Evolutionary conservation across 2,797 vertebrate genomes (phyloP), one percentile per base, ranked within the genome.

Genomic region (Morus bassanus): DNA sequence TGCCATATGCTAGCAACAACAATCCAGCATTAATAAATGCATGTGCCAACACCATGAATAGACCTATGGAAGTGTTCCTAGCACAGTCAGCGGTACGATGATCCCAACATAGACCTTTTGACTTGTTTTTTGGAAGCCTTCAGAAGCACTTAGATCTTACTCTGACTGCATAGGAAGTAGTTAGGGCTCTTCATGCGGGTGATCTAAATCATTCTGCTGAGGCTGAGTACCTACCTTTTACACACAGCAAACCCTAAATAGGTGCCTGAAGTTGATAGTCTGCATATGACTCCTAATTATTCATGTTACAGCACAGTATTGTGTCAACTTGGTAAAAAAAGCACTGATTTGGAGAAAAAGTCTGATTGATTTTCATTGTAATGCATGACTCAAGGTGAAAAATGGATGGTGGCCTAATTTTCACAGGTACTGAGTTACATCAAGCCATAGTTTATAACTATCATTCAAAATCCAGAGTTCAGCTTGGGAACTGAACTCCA

Each of bases 51-150:
- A 90, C 16, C 54, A 59, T 13, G 13, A 69, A 69, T 46, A 74
- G 59, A n/a, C 33, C 51, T 43, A 0, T 35, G 64, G 82, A 85
- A 65, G 60, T 28, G 17, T 28, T 79, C 39, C 63, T 72, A 85
- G 68, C 30, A 11, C 7, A 50, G 54, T 33, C 30, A 89, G 9
- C 0, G 0, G 23, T 30, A 28, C 0, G 0, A 28, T 61, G 48
- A 81, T 82, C 17, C 31, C 18, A 85, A 8, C 16, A 39, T 0
- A 79, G 82, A 73, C 30, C 48, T 30, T 91, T 57, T 61, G 43
- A 46, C 35, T 63, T 15, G 3, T 25, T 41, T 69, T 60, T 87
- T 84, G 30, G n/a, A 89, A 83, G 39, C 28, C 45, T 45, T 77
- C 9, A 31, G 39, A 74, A 88, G 50, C 51, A 24, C 48, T 79